Conservation (phyloP, 2,113 vertebrate genomes). For the Otocyon megalotis region DNA sequence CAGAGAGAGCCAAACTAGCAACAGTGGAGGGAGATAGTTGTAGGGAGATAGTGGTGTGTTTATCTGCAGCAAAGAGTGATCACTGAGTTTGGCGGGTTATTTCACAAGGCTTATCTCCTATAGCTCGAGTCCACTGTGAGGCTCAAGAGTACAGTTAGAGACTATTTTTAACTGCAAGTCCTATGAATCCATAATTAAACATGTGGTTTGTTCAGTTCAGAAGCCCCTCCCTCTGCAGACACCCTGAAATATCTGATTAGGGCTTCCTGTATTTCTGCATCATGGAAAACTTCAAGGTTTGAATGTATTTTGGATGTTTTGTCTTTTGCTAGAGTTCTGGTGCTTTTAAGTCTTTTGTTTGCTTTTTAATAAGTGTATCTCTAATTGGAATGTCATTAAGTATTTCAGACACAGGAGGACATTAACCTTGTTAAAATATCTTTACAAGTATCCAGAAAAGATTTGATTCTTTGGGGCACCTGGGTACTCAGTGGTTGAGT, state of each 20-base stretch:
- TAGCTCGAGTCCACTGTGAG: constrained; percentile 17
- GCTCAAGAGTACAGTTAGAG: not conserved
- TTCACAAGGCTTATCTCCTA: not conserved
- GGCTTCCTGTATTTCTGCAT: not conserved
- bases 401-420: not conserved
- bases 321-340: not conserved
- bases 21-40: not conserved
- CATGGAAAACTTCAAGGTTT: not conserved
- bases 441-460: not conserved
- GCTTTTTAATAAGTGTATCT: not conserved
- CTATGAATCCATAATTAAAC: constrained; percentile 46
- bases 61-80: not conserved
- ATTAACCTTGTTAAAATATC: not conserved
- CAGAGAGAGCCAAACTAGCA: not conserved
- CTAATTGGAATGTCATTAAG: not conserved
- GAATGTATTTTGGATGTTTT: not conserved
- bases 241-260: constrained; percentile 22
- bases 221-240: not conserved
- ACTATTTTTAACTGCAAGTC: constrained; percentile 77
- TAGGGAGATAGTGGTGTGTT: constrained; percentile 37
- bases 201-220: not conserved
- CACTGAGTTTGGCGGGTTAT: constrained; percentile 23
- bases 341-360: not conserved
- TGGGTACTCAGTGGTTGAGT: too few species aligned
- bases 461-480: not conserved